Percentiles rank a stretch among this genome's conserved stretches.
phyloP scores from a whole-genome alignment of 2,113 vertebrate species.

The Hyperopisus bebe region DNA sequence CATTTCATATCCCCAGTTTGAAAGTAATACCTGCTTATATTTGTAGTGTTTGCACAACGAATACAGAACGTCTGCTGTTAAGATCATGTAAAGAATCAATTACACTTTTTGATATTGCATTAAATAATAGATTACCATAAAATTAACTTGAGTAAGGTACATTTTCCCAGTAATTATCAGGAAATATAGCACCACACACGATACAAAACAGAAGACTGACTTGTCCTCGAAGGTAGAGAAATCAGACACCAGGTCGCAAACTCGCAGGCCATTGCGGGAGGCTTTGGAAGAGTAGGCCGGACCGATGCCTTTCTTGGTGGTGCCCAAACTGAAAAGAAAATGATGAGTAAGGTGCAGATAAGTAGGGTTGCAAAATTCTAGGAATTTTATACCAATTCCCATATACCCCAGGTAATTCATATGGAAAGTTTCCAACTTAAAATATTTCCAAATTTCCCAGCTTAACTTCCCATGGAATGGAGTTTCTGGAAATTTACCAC shows the following conservation, averaged over 20 bases:
- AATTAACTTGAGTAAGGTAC: not conserved
- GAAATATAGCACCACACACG: not conserved
- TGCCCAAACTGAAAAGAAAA: conserved; percentile 60
- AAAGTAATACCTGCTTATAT: not conserved
- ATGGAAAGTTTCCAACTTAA: too few relatives aligned
- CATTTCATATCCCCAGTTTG: not conserved
- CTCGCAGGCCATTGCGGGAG: conserved; percentile 64
- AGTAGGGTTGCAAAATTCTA: not conserved
- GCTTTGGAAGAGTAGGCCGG: conserved; percentile 76
- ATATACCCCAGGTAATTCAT: not conserved
- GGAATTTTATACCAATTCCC: not conserved
- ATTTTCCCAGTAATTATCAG: not conserved
- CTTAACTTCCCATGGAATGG: too few relatives aligned
- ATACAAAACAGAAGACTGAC: conserved; percentile 46
- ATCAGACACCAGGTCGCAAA: conserved; percentile 69
- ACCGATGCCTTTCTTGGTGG: conserved; percentile 73
- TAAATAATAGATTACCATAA: not conserved
- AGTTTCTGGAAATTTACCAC: too few relatives aligned
- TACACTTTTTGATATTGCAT: not conserved
- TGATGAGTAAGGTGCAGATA: not conserved
- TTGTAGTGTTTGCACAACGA: not conserved
- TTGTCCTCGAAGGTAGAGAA: conserved; percentile 67
- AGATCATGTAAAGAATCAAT: not conserved
- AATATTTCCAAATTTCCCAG: too few relatives aligned
- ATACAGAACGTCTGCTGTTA: not conserved